These are phyloP conservation scores for Lasiommata megera DNA, from an alignment of 2,888 invertebrate species.

Conservation along the genomic window DNA sequence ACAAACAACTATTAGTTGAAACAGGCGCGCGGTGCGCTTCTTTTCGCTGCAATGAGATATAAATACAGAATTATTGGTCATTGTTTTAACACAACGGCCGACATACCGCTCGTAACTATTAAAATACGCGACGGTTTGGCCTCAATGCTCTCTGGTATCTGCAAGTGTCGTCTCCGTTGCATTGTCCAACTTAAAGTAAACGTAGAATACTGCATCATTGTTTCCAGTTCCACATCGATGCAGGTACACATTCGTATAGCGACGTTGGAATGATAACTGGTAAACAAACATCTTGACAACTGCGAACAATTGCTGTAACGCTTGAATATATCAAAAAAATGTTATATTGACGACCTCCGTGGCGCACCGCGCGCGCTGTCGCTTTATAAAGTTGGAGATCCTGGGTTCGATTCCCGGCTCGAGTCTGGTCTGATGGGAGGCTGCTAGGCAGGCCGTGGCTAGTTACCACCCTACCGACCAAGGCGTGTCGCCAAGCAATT, in stretches of 20 bases:
- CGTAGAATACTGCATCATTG: slow-evolving; percentile 31
- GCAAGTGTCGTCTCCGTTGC: slow-evolving; percentile 37
- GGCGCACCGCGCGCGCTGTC: too few relatives aligned
- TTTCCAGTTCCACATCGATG: slow-evolving; percentile 27
- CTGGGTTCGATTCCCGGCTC: too few relatives aligned
- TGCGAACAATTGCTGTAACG: too few relatives aligned
- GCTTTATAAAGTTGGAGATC: too few relatives aligned
- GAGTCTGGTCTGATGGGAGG: too few relatives aligned
- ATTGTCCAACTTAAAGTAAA: slow-evolving; percentile 39
- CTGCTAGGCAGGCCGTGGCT: too few relatives aligned
- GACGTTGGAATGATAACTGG: slow-evolving; percentile 25
- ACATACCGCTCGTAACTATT: slow-evolving; percentile 57
- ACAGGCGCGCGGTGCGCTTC: slow-evolving; percentile 18
- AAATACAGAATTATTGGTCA: slow-evolving; percentile 72
- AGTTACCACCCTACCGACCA: too few relatives aligned
- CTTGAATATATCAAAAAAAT: too few relatives aligned
- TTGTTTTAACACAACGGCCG: slow-evolving; percentile 69
- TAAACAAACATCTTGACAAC: slow-evolving; percentile 6
- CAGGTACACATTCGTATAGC: not conserved
- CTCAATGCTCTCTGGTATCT: slow-evolving; percentile 49
- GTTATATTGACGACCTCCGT: too few relatives aligned
- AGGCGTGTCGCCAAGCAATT: too few relatives aligned
- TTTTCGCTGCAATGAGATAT: slow-evolving; percentile 55
- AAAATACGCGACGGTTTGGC: slow-evolving; percentile 62
- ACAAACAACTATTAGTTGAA: slow-evolving; percentile 39